Conservation (phyloP, 2,888 invertebrate genomes). For the Eumacrocentrus americanus region DNA sequence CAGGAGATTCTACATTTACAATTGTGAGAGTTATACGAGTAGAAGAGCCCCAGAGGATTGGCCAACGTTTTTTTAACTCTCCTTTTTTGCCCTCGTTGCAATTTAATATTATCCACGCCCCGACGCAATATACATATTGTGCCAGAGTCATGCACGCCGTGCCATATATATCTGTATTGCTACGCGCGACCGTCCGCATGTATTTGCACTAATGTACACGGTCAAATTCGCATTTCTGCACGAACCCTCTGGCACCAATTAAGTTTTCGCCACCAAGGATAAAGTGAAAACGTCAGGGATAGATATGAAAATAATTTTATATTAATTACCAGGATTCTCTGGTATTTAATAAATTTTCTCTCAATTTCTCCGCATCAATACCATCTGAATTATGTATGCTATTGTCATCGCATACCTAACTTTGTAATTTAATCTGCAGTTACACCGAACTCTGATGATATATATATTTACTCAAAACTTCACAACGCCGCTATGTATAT, state of each 20-base stretch:
- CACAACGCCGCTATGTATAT: no score
- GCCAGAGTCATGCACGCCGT: not conserved
- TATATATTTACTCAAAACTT: not conserved
- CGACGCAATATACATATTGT: constrained; percentile 7
- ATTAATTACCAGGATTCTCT: no score
- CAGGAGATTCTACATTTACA: not conserved
- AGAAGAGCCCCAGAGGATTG: not conserved
- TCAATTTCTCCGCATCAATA: no score
- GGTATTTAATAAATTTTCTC: no score
- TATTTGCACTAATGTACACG: constrained; percentile 7
- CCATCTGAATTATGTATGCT: no score
- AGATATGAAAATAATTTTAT: no score
- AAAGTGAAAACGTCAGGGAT: no score
- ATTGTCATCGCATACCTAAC: constrained; percentile 13
- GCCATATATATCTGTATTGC: not conserved
- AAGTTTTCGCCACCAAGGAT: not conserved
- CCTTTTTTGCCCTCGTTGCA: constrained; percentile 24
- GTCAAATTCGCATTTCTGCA: not conserved
- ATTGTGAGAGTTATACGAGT: not conserved
- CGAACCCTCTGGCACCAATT: not conserved
- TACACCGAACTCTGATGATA: constrained; percentile 8
- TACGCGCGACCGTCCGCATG: not conserved
- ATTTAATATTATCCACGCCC: constrained; percentile 33
- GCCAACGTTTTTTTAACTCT: constrained; percentile 13
- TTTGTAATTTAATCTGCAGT: constrained; percentile 18